Base-by-base conservation (phyloP, 1,140 invertebrate species). In the Drosophila mojavensis region DNA sequence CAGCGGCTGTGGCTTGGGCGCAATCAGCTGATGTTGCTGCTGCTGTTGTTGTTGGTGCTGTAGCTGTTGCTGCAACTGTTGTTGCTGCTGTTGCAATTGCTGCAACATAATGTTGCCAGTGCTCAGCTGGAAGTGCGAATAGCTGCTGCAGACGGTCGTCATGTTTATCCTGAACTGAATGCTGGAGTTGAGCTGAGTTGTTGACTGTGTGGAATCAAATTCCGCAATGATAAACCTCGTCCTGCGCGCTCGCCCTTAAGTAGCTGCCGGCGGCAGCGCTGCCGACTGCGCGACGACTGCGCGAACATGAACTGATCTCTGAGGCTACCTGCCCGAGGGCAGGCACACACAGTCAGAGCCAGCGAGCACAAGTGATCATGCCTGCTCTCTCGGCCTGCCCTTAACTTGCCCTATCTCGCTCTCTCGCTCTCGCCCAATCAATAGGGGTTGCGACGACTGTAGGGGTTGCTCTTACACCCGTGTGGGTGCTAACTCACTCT, bases 141-240 rank as follows among this genome's bases (percentile, higher is more conserved):
- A 81, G 79, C 61, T 72, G 78, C 75, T 88, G 74, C 90, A 91
- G 55, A 91, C 62, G 66, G 77, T 91, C 65, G 90, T 88, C 90
- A 91, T 91, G 43, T 47, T 47, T 47, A 4, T 45, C 36, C 36
- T 39, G 36, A 39, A 39, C 36, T 39, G 11, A 39, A 39, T 39
- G 7, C 41, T 15, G 39, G 39, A 41, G 39, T 43, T 15, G 41
- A 45, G 43, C 15, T 45, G 43, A 9, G 47, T 20, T 78, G 78
- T 79, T 90, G 66, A 86, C 91, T 89, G 86, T 80, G 59, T 80
- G 91, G 83, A 90, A 92, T 92, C 90, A 89, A 79, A 90, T 91
- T 86, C 79, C 90, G 82, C 64, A 92, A 91, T 92, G 91, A 92
- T 91, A 88, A 79, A 81, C 76, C 79, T 88, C 82, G 88, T 92